Evolutionary conservation across 2,888 invertebrate species (phyloP).

Genomic region (Morpho achilles): DNA sequence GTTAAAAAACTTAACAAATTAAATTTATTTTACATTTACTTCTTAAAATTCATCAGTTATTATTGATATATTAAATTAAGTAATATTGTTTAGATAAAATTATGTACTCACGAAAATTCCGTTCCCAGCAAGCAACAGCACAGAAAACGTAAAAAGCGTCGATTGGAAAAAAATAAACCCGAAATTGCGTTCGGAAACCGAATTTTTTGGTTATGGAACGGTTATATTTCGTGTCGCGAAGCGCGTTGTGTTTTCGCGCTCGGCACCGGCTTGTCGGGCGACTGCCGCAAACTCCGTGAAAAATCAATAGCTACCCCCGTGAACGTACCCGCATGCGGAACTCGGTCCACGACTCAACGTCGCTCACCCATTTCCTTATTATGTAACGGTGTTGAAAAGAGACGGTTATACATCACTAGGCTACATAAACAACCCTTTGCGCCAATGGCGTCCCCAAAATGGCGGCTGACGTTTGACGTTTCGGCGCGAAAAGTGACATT

Average conservation of each 20-base stretch:
- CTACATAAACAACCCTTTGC: conserved; percentile 51
- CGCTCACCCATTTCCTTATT: conserved; percentile 74
- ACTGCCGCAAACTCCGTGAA: conserved; percentile 74
- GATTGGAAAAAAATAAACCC: conserved; percentile 19
- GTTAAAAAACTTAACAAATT: conserved; percentile 18
- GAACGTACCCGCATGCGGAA: conserved; percentile 70
- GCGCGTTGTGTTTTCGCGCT: conserved; percentile 73
- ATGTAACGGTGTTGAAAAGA: conserved; percentile 59
- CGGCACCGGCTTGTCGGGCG: conserved; percentile 67
- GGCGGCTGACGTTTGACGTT: conserved; percentile 72
- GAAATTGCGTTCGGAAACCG: conserved; percentile 33
- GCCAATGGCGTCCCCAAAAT: conserved; percentile 61
- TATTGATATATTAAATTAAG: conserved; percentile 45
- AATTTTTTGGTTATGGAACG: conserved; percentile 49
- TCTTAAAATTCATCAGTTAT: conserved; percentile 17
- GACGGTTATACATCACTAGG: conserved; percentile 47
- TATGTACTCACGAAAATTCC: conserved; percentile 59
- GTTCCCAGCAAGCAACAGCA: conserved; percentile 58
- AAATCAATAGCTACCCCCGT: conserved; percentile 74
- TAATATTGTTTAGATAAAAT: conserved; percentile 44
- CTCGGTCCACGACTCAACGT: conserved; percentile 56
- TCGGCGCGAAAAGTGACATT: conserved; percentile 73
- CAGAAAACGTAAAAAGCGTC: conserved; percentile 40
- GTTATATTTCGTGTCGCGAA: conserved; percentile 55
- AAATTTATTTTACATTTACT: not conserved